Evolutionary conservation across 2,888 invertebrate species (phyloP).

Genomic region (Sinohyriopsis cumingii): DNA sequence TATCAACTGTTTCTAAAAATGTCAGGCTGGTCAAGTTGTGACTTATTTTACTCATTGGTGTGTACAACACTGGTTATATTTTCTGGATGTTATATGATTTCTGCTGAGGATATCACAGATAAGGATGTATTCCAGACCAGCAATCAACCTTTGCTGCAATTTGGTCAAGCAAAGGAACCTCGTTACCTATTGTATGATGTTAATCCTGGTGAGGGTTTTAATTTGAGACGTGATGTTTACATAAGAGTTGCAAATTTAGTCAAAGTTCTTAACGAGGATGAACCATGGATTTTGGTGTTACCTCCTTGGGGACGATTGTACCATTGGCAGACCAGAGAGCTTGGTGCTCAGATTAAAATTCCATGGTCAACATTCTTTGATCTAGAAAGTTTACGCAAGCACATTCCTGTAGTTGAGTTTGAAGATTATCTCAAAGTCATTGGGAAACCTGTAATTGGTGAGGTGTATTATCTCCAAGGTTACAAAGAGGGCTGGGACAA

Average conservation of each 20-base stretch:
- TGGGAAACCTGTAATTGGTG: conserved; percentile 79
- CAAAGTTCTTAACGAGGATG: conserved; percentile 76
- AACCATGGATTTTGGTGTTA: conserved; percentile 79
- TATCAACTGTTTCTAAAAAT: no score
- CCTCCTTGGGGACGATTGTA: conserved; percentile 94
- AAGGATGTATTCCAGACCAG: conserved; percentile 17
- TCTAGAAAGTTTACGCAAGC: conserved; percentile 82
- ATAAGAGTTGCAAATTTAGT: conserved; percentile 91
- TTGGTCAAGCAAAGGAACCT: conserved; percentile 20
- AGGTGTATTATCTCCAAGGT: conserved; percentile 87
- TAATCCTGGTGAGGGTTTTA: conserved; percentile 97
- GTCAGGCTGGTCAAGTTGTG: no score
- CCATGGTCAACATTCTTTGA: conserved; percentile 93
- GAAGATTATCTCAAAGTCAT: conserved; percentile 81
- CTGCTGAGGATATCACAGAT: conserved; percentile 25
- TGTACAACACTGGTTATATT: no score
- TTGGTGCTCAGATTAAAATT: conserved; percentile 76
- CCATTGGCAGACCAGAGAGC: conserved; percentile 82
- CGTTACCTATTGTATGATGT: conserved; percentile 92
- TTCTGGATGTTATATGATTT: background rate
- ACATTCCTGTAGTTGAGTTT: conserved; percentile 90
- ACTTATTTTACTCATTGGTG: no score
- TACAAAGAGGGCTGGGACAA: conserved; percentile 89
- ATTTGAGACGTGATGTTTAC: conserved; percentile 95
- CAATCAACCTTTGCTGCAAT: conserved; percentile 21